phyloP scores from a whole-genome alignment of 2,888 invertebrate genomes.

The Dolomedes plantarius region DNA sequence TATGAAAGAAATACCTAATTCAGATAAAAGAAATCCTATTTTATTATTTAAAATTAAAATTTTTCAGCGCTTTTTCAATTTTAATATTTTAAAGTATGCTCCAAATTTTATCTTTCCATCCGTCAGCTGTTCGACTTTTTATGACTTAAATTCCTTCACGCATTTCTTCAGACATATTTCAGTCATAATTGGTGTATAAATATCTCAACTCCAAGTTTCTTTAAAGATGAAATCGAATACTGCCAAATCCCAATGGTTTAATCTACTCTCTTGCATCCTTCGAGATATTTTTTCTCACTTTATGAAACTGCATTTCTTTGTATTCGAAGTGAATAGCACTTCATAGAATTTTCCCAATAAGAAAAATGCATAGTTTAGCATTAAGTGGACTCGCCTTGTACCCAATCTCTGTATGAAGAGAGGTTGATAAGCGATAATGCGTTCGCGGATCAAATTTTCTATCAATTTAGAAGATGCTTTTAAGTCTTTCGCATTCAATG shows the following conservation, averaged over 20 bases:
- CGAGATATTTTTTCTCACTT: not conserved
- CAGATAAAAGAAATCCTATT: no score
- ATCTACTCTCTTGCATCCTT: not conserved
- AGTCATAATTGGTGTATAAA: no score
- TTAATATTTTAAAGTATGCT: no score
- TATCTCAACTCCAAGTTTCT: no score
- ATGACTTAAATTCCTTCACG: no score
- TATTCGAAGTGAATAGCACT: not conserved
- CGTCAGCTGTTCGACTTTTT: no score
- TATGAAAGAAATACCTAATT: no score
- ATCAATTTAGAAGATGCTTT: constrained; percentile 46
- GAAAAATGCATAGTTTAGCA: constrained; percentile 42
- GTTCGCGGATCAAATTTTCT: constrained; percentile 33
- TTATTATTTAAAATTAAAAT: no score
- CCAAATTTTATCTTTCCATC: no score
- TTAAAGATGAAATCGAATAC: not conserved
- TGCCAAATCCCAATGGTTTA: not conserved
- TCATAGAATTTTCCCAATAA: constrained; percentile 26
- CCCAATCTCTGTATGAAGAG: constrained; percentile 21
- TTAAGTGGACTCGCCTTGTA: constrained; percentile 24
- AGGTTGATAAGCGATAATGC: constrained; percentile 31
- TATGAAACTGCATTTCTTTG: not conserved
- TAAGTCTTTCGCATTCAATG: constrained; percentile 23
- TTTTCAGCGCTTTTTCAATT: no score
- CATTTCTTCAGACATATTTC: no score